phyloP scores from a whole-genome alignment of 2,888 invertebrate species.

The Flexamia atlantica region DNA sequence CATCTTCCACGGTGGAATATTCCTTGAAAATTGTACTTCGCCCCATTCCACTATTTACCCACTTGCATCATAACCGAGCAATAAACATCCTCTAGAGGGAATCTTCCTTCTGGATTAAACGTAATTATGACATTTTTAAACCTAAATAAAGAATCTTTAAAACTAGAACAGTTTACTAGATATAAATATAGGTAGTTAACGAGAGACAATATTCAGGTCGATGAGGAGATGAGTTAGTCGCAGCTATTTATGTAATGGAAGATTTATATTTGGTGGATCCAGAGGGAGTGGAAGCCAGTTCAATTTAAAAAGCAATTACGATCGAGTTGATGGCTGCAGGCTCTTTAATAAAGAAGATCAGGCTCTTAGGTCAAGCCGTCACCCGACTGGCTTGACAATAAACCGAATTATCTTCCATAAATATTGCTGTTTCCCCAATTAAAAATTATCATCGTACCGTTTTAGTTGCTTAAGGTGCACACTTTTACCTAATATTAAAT shows the following conservation, averaged over 20 bases:
- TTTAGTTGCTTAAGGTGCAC: too few species aligned
- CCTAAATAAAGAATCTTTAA: too few species aligned
- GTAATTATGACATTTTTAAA: too few species aligned
- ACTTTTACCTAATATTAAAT: too few species aligned
- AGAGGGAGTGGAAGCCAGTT: conserved; percentile 19
- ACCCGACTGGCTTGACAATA: conserved; percentile 10
- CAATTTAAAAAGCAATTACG: conserved; percentile 57
- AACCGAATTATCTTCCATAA: conserved; percentile 30
- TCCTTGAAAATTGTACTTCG: neutral
- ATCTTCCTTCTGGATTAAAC: too few species aligned
- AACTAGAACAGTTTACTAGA: too few species aligned
- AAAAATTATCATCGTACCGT: too few species aligned
- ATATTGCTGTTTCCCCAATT: neutral
- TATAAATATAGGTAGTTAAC: too few species aligned
- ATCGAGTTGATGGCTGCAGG: conserved; percentile 33
- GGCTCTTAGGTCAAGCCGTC: conserved; percentile 29
- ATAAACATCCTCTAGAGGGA: too few species aligned
- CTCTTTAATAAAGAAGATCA: conserved; percentile 48
- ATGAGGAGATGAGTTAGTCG: neutral
- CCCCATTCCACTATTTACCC: too few species aligned
- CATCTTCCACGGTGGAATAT: neutral
- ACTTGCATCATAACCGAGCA: too few species aligned
- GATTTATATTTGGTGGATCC: conserved; percentile 10
- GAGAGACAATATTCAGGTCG: too few species aligned
- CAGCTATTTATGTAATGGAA: conserved; percentile 12